Evolutionary conservation across 2,113 vertebrate genomes (phyloP).

Genomic region (Malurus cyaneus): DNA sequence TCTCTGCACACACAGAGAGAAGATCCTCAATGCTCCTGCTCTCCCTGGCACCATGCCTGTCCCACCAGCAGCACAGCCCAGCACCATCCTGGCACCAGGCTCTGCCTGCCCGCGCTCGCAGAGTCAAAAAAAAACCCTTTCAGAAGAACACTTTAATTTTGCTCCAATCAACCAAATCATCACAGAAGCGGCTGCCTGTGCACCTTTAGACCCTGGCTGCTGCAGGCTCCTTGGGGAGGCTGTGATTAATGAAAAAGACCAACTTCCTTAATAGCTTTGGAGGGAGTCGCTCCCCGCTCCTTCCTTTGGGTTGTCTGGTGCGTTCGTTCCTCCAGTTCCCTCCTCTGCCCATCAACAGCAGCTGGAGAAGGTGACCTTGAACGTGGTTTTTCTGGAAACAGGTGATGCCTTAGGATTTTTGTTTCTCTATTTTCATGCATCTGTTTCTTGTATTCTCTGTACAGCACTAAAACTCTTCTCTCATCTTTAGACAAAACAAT

Average conservation of each 20-base stretch:
- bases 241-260: constrained; percentile 69
- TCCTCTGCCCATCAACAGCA: neutral
- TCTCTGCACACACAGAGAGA: neutral
- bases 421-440: too few species aligned
- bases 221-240: constrained; percentile 49
- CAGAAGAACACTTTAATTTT: constrained; percentile 63
- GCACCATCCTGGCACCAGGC: neutral
- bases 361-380: constrained; percentile 53
- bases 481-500: too few species aligned
- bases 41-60: accelerated
- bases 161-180: constrained; percentile 65
- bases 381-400: constrained; percentile 21
- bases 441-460: too few species aligned
- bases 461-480: too few species aligned
- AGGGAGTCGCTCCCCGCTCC: constrained; percentile 21
- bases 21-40: neutral
- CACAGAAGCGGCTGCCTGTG: constrained; percentile 40
- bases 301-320: constrained; percentile 15
- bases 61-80: neutral
- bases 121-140: constrained; percentile 29
- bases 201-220: constrained; percentile 55
- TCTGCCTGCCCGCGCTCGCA: neutral
- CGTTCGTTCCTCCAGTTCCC: neutral
- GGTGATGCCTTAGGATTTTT: too few species aligned
- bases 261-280: constrained; percentile 68